phyloP scores from a whole-genome alignment of 2,888 invertebrate genomes.

The Psococerastis gibbosa region DNA sequence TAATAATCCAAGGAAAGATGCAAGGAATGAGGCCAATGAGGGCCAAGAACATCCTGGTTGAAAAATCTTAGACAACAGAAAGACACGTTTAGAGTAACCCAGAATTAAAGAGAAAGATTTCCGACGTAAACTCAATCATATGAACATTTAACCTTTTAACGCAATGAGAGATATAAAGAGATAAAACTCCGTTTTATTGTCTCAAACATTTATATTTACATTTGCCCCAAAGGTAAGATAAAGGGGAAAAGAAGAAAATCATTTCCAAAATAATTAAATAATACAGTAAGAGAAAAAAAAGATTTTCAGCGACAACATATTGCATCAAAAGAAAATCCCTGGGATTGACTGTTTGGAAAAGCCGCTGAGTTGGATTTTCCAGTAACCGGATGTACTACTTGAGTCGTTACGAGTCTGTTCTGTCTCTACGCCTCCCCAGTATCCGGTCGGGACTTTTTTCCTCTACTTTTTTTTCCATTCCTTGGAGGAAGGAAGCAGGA shows the following conservation, averaged over 20 bases:
- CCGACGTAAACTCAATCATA: too few relatives aligned
- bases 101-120: too few relatives aligned
- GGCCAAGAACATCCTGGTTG: too few relatives aligned
- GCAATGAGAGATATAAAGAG: too few relatives aligned
- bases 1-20: too few relatives aligned
- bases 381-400: constrained; percentile 8
- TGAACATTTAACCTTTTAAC: too few relatives aligned
- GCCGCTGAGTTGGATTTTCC: background rate
- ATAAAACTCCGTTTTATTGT: too few relatives aligned
- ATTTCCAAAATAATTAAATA: background rate
- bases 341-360: background rate
- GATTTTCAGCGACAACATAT: background rate
- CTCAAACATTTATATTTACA: too few relatives aligned
- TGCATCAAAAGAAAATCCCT: background rate
- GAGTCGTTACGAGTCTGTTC: constrained; percentile 9
- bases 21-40: too few relatives aligned
- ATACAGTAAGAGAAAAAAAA: background rate
- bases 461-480: background rate
- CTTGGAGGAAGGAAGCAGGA: background rate
- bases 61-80: too few relatives aligned
- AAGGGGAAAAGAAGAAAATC: background rate
- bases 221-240: background rate
- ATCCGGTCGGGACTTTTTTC: background rate
- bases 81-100: too few relatives aligned
- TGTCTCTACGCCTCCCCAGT: constrained; percentile 4